Evolutionary conservation across 1,140 invertebrate genomes (phyloP).

Genomic region (Asbolus verrucosus): DNA sequence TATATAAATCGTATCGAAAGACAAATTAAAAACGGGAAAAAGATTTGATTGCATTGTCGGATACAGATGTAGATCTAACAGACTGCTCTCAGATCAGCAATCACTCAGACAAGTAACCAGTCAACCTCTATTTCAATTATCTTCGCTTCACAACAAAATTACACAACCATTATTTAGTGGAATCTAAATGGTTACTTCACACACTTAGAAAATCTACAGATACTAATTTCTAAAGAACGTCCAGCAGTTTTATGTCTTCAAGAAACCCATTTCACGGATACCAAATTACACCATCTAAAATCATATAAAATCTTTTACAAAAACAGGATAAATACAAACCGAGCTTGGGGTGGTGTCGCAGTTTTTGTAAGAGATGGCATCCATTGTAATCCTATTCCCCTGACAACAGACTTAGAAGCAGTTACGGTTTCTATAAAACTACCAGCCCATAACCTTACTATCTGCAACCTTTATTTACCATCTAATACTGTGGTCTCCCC

Average conservation of each 20-base stretch:
- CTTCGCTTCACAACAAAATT: conserved; percentile 8
- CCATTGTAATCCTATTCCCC: background rate
- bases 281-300: conserved; percentile 1
- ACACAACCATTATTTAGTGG: conserved; percentile 4
- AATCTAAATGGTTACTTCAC: background rate
- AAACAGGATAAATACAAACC: background rate
- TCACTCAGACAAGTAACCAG: background rate
- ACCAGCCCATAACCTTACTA: background rate
- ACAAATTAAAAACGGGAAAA: conserved; percentile 1
- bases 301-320: background rate
- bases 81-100: background rate
- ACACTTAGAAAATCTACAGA: conserved; percentile 3
- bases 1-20: conserved; percentile 2
- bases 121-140: background rate
- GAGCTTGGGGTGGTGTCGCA: conserved; percentile 4
- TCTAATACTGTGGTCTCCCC: background rate
- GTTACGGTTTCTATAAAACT: background rate
- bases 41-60: background rate
- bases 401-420: conserved; percentile 1
- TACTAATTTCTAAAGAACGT: background rate
- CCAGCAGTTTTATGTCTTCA: background rate
- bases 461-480: conserved; percentile 1
- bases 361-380: background rate
- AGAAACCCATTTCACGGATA: conserved; percentile 14
- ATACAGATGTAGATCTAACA: conserved; percentile 2